Evolutionary conservation across 2,888 invertebrate species (phyloP), one percentile per base, ranked within the genome.

Genomic region (Artemia sp.): DNA sequence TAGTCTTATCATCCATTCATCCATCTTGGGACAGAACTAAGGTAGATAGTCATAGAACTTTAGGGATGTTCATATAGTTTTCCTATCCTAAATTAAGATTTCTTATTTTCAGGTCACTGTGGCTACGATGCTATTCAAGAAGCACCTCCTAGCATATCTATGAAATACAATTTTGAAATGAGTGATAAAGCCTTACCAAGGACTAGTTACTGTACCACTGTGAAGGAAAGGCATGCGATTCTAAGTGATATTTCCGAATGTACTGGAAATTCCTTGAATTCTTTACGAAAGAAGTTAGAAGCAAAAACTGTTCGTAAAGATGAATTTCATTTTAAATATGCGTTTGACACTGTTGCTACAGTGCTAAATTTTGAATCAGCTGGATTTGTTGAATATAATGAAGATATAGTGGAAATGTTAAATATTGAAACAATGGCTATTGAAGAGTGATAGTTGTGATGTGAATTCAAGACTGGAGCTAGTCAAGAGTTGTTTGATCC

Each of bases 271-370:
- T 24, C 64, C 24, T n/a, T 58, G 64, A 58, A 58, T 24, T 58
- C 64, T 24, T 58, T 58, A 58, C 64, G 64, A 58, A 58, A 58
- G 24, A n/a, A 24, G 64, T 24, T 58, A 58, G 64, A 58, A 58
- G 64, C 64, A 9, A 58, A 24, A 58, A 58, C 64, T 19, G 64
- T 58, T 24, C 64, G 64, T n/a, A 58, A 58, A 58, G 64, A 58
- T 58, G 64, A 58, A 10, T 58, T 58, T 58, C 24, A 58, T 58
- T 58, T 58, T 24, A 58, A 58, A 10, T 58, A 58, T 24, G 24
- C 64, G 64, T 24, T 24, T n/a, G 64, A 58, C 24, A 58, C 64
- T 8, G 64, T 58, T 9, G 64, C 14, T 9, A 24, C 64, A 24
- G 24, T 58, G n/a, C 64, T 24, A 8, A 24, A 58, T 19, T 58